Conservation (phyloP, 2,113 vertebrate genomes). For the Oryzias curvinotus region DNA sequence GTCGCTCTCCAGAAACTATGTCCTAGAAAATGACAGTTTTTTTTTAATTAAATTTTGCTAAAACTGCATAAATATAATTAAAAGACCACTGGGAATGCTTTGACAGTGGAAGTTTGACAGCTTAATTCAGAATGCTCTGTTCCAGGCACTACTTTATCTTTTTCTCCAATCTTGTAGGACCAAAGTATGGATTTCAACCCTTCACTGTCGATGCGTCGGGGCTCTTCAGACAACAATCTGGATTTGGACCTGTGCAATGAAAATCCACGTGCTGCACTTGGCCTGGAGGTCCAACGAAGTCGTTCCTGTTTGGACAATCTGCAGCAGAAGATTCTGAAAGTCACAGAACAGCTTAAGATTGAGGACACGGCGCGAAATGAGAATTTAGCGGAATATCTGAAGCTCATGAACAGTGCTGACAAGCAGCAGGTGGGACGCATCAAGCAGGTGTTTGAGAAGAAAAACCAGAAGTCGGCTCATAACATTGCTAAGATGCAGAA, state of each 20-base stretch:
- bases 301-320: slow-evolving; percentile 89
- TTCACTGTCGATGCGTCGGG: slow-evolving; percentile 73
- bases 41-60: background rate
- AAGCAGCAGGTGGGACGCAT: slow-evolving; percentile 93
- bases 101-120: too few species aligned
- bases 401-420: slow-evolving; percentile 93
- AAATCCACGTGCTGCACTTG: slow-evolving; percentile 25
- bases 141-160: background rate
- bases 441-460: slow-evolving; percentile 98
- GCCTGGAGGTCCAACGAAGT: slow-evolving; percentile 84
- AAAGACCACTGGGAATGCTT: too few species aligned
- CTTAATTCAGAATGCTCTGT: too few species aligned
- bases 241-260: slow-evolving; percentile 60
- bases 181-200: slow-evolving; percentile 80
- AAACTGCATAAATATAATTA: background rate
- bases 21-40: background rate
- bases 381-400: slow-evolving; percentile 94
- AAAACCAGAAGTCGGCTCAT: slow-evolving; percentile 94
- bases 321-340: slow-evolving; percentile 96
- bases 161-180: slow-evolving; percentile 71
- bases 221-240: slow-evolving; percentile 79
- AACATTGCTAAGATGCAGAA: slow-evolving; percentile 94
- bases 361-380: slow-evolving; percentile 92
- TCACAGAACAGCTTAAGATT: slow-evolving; percentile 95
- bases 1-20: too few species aligned